Conservation (phyloP, 2,113 vertebrate species). For the Callorhinus ursinus region DNA sequence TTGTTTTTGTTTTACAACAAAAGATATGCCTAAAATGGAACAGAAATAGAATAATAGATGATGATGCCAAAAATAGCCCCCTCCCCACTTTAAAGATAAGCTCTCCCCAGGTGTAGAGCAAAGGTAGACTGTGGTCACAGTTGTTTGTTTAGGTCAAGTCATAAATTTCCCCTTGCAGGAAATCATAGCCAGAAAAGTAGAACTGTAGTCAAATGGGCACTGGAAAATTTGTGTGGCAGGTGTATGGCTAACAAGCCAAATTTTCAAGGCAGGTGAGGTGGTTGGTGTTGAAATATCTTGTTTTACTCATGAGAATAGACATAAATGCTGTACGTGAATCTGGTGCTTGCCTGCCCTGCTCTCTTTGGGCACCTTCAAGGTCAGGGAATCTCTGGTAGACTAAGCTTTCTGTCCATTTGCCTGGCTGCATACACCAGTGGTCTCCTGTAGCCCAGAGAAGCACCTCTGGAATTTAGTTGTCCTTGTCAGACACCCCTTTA, state of each 20-base stretch:
- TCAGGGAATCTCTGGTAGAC: neutral
- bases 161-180: slow-evolving; percentile 57
- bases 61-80: neutral
- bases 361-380: neutral
- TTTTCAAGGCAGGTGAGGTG: neutral
- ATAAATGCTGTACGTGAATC: neutral
- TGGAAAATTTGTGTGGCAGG: slow-evolving; percentile 70
- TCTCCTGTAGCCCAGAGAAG: neutral
- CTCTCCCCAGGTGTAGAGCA: neutral
- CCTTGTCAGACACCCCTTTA: neutral
- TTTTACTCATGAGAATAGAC: neutral
- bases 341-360: neutral
- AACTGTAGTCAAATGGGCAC: slow-evolving; percentile 65
- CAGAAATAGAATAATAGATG: neutral
- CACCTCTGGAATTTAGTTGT: neutral
- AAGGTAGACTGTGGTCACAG: neutral
- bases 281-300: neutral
- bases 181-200: slow-evolving; percentile 51
- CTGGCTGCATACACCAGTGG: neutral
- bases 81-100: neutral
- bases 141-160: slow-evolving; percentile 58
- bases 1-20: neutral
- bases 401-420: neutral
- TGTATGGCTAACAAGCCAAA: slow-evolving; percentile 32
- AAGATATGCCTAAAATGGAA: neutral